Evolutionary conservation across 2,888 invertebrate species (phyloP), one percentile per base, ranked within the genome.

Genomic region (Synergus japonicus): DNA sequence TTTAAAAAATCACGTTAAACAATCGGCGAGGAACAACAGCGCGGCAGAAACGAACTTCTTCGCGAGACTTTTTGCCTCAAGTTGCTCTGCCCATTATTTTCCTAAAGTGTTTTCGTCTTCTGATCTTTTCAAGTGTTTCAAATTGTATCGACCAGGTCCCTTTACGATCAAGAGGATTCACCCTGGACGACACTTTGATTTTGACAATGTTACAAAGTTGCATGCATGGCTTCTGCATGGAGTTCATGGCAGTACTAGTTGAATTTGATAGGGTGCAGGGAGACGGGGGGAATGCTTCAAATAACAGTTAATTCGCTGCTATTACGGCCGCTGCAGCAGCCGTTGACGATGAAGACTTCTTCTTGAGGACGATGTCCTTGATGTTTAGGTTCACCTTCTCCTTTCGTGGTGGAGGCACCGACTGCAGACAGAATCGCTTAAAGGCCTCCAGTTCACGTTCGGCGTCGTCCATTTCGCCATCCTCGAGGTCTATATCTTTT

Each of bases 381-480:
- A 97, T 94, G 93, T 97, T 96, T 87, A 97, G 94, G 91, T 96
- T 95, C 87, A 96, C 95, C 92, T 96, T 96, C 83, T 96, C 96
- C 90, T 96, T 96, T 86, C 95, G 94, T 83, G 95, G 95, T 0
- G 96, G 95, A 77, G 96, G 96, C 83, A 97, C 95, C 83, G 97
- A 97, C 91, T 96, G 96, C 89, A 96, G 95, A 86, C 97, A 97
- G 92, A 97, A 97, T 29, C 97, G 94, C 92, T 98, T 97, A 93
- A 97, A 97, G 2, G 96, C 96, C 90, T 97, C 97, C 84, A 97
- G 93, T 90, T 97, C 97, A 2, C 96, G 93, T 88, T 97, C 97
- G 58, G 95, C 95, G 79, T 95, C 96, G 89, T 97, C 97, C 89
- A 97, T 94, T 63, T 96, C 95, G 22, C 96, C 96, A 84, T 96